Percentiles rank a stretch among this genome's conserved stretches.
phyloP scores from a whole-genome alignment of 2,797 vertebrate genomes.

The Prunella strophiata region DNA sequence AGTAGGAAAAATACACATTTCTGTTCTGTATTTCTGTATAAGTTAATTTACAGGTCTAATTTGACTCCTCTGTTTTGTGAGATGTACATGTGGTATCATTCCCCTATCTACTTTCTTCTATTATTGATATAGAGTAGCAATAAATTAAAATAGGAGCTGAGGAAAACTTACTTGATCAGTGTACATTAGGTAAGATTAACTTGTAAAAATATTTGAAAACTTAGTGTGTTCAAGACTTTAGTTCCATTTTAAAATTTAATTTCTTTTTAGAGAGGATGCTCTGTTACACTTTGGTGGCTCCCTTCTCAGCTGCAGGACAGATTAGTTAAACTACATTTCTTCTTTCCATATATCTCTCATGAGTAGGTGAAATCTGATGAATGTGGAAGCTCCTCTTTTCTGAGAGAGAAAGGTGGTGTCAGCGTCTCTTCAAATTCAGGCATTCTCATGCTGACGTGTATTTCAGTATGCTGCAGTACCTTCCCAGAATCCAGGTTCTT shows the following conservation, averaged over 20 bases:
- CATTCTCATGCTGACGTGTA: accelerated
- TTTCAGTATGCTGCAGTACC: neutral
- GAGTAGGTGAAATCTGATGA: neutral
- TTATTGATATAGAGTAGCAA: neutral
- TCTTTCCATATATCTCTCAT: neutral
- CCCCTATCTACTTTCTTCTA: neutral
- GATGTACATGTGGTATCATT: neutral
- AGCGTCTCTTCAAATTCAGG: neutral
- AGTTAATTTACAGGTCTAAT: neutral
- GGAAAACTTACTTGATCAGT: neutral
- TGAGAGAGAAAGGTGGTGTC: neutral
- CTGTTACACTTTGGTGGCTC: neutral
- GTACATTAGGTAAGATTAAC: neutral
- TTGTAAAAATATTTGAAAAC: neutral
- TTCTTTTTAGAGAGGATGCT: neutral
- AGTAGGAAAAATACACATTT: neutral
- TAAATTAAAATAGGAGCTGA: neutral
- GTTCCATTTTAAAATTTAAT: neutral
- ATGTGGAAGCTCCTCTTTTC: neutral
- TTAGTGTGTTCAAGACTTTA: neutral
- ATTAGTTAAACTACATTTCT: neutral
- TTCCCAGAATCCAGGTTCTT: neutral
- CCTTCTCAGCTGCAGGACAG: neutral
- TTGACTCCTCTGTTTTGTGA: neutral
- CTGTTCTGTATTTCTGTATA: neutral